Base-by-base conservation (phyloP, 2,113 vertebrate genomes). In the Marcusenius ussheri region DNA sequence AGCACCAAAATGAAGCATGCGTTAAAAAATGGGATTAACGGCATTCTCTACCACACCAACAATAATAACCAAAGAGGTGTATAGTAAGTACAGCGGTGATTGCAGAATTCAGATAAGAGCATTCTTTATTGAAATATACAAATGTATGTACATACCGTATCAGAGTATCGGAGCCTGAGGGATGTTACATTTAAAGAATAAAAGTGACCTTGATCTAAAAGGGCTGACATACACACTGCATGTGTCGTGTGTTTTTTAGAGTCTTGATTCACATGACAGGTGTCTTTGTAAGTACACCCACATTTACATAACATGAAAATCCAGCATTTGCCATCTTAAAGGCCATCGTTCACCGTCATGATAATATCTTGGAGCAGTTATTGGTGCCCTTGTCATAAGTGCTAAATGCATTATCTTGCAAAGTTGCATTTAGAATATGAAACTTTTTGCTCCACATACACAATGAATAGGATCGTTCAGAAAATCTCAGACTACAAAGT, bases 1-100 rank as follows among this genome's bases (percentile, higher is more conserved):
- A 90, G 92, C 90, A 92, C 93, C 91, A 94, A 95, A 93, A 95
- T 96, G 94, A 95, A 95, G 94, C 94, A 93, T 91, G 91, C 0
- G 0, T 92, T 93, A 93, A 94, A 92, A 56, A 94, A 95, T 92
- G 92, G 92, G 91, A 93, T 83, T 89, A 45, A 83, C 15, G 89
- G 88, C 90, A 90, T 19, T 83, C 90, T 92, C 62, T 92, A 91
- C 90, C 92, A 93, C 95, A 87, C 92, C 93, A 92, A 94, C 93
- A 91, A 91, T 91, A 94, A 94, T 93, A 94, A 88, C 39, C 80
- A 46, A 84, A 46, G 35, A 77, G 46, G 56, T 47, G 6, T 35
- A 80, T 42, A 42, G 74, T 39, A 39, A 90, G 56, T 58, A 17
- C 31, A 35, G 21, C 19, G 66, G 89, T 47, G 42, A 24, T 39